These are phyloP conservation scores for Labrus mixtus DNA, from an alignment of 2,113 vertebrate species.

Conservation along the genomic window DNA sequence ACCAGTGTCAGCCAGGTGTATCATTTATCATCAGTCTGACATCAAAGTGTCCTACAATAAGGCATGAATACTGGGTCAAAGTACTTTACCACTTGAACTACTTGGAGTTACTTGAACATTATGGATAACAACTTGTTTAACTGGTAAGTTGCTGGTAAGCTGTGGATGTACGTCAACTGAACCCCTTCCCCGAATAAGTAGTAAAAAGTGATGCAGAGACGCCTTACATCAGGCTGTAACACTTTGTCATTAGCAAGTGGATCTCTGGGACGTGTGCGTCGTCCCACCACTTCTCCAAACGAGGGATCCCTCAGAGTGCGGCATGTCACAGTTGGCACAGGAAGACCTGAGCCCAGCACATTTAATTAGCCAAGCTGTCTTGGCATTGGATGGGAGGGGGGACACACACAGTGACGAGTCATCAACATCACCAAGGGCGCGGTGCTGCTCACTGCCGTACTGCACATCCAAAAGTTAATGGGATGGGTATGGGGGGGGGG, in stretches of 20 bases:
- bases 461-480: constrained; percentile 53
- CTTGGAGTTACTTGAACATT: too few species aligned
- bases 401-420: constrained; percentile 66
- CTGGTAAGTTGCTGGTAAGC: background rate
- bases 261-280: constrained; percentile 3
- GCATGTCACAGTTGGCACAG: constrained; percentile 70
- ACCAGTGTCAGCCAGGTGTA: constrained; percentile 24
- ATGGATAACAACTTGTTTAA: background rate
- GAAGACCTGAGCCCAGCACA: constrained; percentile 64
- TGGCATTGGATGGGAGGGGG: constrained; percentile 66
- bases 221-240: constrained; percentile 8
- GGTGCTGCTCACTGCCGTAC: constrained; percentile 44
- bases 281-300: constrained; percentile 25
- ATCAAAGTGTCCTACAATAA: constrained; percentile 7
- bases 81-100: background rate
- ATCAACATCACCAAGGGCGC: constrained; percentile 70
- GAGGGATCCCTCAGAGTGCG: constrained; percentile 63
- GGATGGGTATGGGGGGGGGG: constrained; percentile 4
- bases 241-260: constrained; percentile 4
- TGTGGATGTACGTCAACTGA: background rate
- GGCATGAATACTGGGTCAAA: constrained; percentile 4
- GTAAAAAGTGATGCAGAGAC: background rate
- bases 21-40: constrained; percentile 12
- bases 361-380: constrained; percentile 71
- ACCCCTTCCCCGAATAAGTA: background rate